Evolutionary conservation across 2,797 vertebrate species (phyloP).

Genomic region (Cygnus olor): DNA sequence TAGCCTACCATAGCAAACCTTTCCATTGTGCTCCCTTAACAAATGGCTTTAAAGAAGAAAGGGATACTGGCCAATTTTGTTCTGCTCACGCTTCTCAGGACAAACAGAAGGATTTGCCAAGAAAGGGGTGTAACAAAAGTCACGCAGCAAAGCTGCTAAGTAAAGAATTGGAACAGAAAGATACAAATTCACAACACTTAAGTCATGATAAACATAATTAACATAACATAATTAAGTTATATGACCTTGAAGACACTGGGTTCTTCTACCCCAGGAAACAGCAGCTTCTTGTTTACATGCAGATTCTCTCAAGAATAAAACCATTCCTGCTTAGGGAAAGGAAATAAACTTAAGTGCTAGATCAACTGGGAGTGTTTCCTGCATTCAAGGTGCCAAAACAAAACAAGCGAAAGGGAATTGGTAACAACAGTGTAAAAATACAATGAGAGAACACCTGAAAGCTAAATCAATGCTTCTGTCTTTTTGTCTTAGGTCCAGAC

Average conservation of each 20-base stretch:
- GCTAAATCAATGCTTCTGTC: slow-evolving; percentile 5
- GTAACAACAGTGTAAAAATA: not conserved
- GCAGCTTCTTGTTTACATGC: slow-evolving; percentile 21
- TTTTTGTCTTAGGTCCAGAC: slow-evolving; percentile 17
- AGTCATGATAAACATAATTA: not conserved
- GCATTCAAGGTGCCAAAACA: slow-evolving; percentile 3
- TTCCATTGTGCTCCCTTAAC: not conserved
- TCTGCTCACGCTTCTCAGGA: not conserved
- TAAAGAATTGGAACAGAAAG: not conserved
- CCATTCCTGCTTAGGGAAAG: not conserved
- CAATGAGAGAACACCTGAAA: slow-evolving; percentile 51
- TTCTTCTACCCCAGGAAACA: slow-evolving; percentile 21
- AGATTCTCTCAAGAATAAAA: not conserved
- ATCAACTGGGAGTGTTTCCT: slow-evolving; percentile 11
- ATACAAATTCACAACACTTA: not conserved
- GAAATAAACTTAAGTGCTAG: not conserved
- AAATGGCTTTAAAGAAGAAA: not conserved
- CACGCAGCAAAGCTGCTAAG: not conserved
- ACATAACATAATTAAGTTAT: not conserved
- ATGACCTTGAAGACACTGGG: not conserved
- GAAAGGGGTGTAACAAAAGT: not conserved
- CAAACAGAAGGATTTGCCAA: not conserved
- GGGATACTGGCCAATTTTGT: not conserved
- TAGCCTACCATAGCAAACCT: not conserved
- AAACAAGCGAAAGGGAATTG: not conserved